Conservation (phyloP, 2,888 invertebrate genomes). For the Tenthredo notha region DNA sequence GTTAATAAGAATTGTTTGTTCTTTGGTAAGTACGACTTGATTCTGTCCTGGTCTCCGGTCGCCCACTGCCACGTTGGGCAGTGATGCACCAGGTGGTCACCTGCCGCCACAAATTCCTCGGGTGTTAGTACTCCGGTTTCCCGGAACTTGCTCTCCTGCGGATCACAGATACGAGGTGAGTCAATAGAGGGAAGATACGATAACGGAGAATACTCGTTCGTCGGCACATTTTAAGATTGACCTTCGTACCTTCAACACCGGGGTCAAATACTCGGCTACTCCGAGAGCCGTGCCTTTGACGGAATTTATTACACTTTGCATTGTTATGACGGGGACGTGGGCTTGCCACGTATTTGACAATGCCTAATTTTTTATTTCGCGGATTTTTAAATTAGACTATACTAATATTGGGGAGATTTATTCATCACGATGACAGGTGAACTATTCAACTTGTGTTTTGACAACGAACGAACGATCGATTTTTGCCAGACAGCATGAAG, state of each 20-base stretch:
- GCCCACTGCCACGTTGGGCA: slow-evolving; percentile 99
- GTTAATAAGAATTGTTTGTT: slow-evolving; percentile 99
- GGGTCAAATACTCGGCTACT: slow-evolving; percentile 97
- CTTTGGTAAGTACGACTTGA: slow-evolving; percentile 93
- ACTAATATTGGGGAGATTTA: background rate
- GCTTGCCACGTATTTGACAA: background rate
- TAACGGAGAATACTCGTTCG: background rate
- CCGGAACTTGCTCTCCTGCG: slow-evolving; percentile 96
- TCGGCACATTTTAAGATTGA: background rate
- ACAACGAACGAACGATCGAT: slow-evolving; percentile 26
- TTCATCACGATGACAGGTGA: slow-evolving; percentile 36
- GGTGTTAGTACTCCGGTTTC: slow-evolving; percentile 99
- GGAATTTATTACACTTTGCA: slow-evolving; percentile 97
- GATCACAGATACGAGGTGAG: slow-evolving; percentile 16
- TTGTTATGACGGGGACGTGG: slow-evolving; percentile 72
- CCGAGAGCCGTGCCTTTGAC: slow-evolving; percentile 97
- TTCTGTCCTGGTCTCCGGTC: slow-evolving; percentile 93
- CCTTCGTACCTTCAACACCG: slow-evolving; percentile 92
- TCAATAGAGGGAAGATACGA: background rate
- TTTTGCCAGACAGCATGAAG: slow-evolving; percentile 12
- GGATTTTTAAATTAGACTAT: background rate
- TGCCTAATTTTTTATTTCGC: background rate
- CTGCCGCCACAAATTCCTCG: slow-evolving; percentile 99
- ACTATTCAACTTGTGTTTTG: background rate
- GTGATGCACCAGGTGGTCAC: slow-evolving; percentile 98